phyloP scores from a whole-genome alignment of 1,140 invertebrate species.

The Drosophila arizonae region DNA sequence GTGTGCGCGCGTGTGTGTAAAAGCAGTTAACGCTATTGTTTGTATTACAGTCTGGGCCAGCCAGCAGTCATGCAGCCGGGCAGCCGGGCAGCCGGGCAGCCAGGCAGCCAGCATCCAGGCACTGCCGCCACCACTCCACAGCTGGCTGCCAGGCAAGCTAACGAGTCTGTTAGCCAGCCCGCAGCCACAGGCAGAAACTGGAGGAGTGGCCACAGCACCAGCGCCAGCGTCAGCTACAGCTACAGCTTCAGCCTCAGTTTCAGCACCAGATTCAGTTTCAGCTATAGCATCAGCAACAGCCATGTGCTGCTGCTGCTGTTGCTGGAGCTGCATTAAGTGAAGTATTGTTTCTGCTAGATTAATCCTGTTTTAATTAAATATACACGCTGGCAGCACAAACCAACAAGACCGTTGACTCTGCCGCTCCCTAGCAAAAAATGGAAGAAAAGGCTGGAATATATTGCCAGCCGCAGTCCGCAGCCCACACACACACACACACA shows the following conservation, averaged over 20 bases:
- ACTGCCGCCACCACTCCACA: slow-evolving; percentile 5
- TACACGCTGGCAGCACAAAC: slow-evolving; percentile 79
- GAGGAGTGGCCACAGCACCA: slow-evolving; percentile 20
- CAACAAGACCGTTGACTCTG: slow-evolving; percentile 57
- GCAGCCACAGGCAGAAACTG: slow-evolving; percentile 59
- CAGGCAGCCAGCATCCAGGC: slow-evolving; percentile 56
- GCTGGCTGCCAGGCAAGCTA: slow-evolving; percentile 51
- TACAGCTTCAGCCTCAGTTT: not conserved
- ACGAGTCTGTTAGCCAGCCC: slow-evolving; percentile 70
- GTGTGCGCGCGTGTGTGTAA: slow-evolving; percentile 22
- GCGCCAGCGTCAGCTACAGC: not conserved
- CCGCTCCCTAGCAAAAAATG: slow-evolving; percentile 30
- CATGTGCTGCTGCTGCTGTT: slow-evolving; percentile 24
- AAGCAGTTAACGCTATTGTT: slow-evolving; percentile 69
- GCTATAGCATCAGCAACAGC: not conserved
- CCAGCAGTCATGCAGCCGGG: slow-evolving; percentile 56
- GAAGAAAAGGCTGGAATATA: slow-evolving; percentile 37
- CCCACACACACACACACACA: slow-evolving; percentile 14
- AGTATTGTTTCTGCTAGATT: slow-evolving; percentile 82
- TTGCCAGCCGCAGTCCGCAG: slow-evolving; percentile 31
- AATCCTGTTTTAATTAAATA: slow-evolving; percentile 82
- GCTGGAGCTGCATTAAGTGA: slow-evolving; percentile 74
- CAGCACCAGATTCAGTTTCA: slow-evolving; percentile 10
- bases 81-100: slow-evolving; percentile 40
- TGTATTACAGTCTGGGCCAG: slow-evolving; percentile 56